Conservation (phyloP, 2,888 invertebrate species). For the Drosophila paranaensis region DNA sequence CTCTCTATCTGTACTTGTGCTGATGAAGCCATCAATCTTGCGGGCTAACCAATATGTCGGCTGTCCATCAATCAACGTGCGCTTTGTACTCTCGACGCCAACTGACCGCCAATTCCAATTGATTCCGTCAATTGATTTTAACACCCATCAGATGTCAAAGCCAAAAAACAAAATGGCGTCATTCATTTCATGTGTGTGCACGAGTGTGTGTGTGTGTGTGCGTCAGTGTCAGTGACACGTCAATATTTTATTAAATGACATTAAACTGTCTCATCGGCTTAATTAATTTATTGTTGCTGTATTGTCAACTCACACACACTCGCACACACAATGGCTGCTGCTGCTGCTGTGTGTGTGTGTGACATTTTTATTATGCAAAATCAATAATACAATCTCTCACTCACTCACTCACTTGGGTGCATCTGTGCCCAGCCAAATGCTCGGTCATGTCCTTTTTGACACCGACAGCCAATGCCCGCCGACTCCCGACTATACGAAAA, state of each 20-base stretch:
- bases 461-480: slow-evolving; percentile 62
- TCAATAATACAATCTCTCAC: slow-evolving; percentile 81
- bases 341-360: slow-evolving; percentile 58
- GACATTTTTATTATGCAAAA: slow-evolving; percentile 83
- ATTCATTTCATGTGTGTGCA: slow-evolving; percentile 27
- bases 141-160: slow-evolving; percentile 77
- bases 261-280: slow-evolving; percentile 85
- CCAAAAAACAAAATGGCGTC: slow-evolving; percentile 76
- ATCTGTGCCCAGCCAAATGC: slow-evolving; percentile 59
- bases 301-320: slow-evolving; percentile 62
- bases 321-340: slow-evolving; percentile 9
- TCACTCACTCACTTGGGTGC: slow-evolving; percentile 46
- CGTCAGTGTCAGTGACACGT: slow-evolving; percentile 78
- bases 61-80: slow-evolving; percentile 81
- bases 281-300: slow-evolving; percentile 85
- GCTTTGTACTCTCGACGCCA: slow-evolving; percentile 42
- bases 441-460: slow-evolving; percentile 82
- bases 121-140: slow-evolving; percentile 84
- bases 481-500: not conserved
- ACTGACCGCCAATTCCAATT: slow-evolving; percentile 82
- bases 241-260: slow-evolving; percentile 85
- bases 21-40: slow-evolving; percentile 67
- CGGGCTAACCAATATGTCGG: slow-evolving; percentile 73
- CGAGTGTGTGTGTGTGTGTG: slow-evolving; percentile 20
- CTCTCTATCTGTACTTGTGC: not conserved